phyloP scores from a whole-genome alignment of 1,140 invertebrate genomes.

The Laodelphax striatellus region DNA sequence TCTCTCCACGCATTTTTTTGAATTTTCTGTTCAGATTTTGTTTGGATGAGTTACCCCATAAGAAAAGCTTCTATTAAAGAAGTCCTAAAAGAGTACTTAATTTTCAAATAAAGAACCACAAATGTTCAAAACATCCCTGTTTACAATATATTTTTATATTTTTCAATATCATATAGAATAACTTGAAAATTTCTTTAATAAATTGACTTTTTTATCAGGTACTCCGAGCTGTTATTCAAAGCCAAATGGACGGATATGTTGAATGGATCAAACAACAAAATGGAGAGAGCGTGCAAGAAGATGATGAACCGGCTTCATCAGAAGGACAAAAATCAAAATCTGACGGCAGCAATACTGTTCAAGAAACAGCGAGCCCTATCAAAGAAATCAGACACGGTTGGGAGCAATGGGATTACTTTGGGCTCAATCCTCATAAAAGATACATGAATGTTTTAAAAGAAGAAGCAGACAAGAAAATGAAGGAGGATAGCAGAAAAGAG shows the following conservation, averaged over 20 bases:
- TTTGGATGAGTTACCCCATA: too few relatives aligned
- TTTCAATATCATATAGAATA: too few relatives aligned
- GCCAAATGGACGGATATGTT: neutral
- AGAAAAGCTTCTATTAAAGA: too few relatives aligned
- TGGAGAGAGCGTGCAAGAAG: neutral
- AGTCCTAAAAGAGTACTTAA: too few relatives aligned
- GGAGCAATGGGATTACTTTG: neutral
- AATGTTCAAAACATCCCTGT: too few relatives aligned
- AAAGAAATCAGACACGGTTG: neutral
- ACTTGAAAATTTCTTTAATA: too few relatives aligned
- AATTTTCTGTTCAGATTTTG: too few relatives aligned
- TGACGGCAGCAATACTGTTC: neutral
- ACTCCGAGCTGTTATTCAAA: neutral
- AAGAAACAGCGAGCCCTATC: neutral
- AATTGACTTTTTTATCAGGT: neutral
- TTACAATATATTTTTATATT: too few relatives aligned
- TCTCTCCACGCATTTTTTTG: too few relatives aligned
- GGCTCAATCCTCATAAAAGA: neutral
- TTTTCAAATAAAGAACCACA: too few relatives aligned
- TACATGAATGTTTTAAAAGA: neutral
- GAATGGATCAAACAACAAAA: neutral
- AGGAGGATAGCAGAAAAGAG: neutral
- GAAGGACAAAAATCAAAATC: neutral
- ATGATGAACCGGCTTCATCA: neutral
- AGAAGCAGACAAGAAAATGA: neutral